Evolutionary conservation across 2,888 invertebrate genomes (phyloP).

Genomic region (Spatulosminthurus flaviceps): DNA sequence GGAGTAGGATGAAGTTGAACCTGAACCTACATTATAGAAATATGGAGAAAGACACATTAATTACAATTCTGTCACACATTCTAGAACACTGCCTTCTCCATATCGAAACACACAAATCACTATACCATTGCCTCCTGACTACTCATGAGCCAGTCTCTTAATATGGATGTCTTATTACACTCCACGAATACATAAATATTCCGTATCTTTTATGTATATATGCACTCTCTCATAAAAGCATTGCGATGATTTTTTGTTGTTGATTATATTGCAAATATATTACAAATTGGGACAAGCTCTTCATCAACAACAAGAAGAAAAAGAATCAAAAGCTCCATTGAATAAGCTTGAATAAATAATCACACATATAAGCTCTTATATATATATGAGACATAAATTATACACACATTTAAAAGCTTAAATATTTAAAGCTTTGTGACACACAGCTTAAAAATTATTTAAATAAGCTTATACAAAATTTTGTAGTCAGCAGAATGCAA

Average conservation of each 20-base stretch:
- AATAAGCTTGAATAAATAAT: background rate
- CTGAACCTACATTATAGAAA: background rate
- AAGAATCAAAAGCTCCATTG: no score
- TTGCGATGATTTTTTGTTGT: no score
- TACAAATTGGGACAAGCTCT: no score
- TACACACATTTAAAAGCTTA: no score
- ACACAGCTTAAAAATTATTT: background rate
- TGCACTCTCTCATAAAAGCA: background rate
- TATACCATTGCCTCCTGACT: background rate
- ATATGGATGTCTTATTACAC: background rate
- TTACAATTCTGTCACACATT: background rate
- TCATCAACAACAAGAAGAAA: no score
- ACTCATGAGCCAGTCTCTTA: no score
- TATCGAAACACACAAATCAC: background rate
- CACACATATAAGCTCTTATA: background rate
- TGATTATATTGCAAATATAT: no score
- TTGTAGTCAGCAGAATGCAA: background rate
- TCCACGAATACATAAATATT: background rate
- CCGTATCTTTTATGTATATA: background rate
- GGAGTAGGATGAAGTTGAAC: conserved; percentile 16
- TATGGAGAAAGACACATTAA: background rate
- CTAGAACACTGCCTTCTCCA: no score
- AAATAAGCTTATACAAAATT: background rate
- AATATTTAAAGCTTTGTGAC: no score
- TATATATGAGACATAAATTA: no score